A percentile compares a stretch with the other conserved stretches of the same genome.
phyloP scores from a whole-genome alignment of 2,113 vertebrate species.

The Apodemus speciosus region DNA sequence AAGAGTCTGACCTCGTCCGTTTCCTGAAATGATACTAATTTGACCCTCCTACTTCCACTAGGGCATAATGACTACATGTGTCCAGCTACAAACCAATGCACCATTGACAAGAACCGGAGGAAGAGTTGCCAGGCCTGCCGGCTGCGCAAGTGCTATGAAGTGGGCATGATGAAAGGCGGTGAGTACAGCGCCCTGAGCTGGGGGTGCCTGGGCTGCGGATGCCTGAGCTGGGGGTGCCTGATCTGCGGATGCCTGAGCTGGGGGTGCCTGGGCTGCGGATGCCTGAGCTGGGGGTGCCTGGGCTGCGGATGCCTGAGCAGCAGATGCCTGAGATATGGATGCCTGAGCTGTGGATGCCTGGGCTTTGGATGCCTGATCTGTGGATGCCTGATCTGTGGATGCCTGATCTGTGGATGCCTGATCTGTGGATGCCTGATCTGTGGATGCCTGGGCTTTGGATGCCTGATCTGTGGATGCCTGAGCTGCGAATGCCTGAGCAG shows the following conservation, averaged over 20 bases:
- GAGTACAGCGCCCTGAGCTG: conserved; percentile 71
- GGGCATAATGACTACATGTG: conserved; percentile 99
- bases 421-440: no score
- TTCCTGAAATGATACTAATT: conserved; percentile 43
- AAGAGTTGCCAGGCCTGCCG: conserved; percentile 99
- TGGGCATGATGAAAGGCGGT: conserved; percentile 99
- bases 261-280: fast-evolving
- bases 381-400: no score
- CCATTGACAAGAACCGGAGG: conserved; percentile 98
- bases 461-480: no score
- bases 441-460: no score
- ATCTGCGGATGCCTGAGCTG: no score
- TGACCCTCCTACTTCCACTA: conserved; percentile 81
- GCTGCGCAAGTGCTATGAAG: conserved; percentile 98
- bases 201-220: fast-evolving
- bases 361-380: no score
- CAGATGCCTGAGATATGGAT: no score
- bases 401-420: no score
- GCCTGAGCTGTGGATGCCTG: no score
- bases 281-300: no score
- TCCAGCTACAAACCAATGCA: conserved; percentile 99
- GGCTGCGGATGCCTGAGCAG: no score
- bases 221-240: no score
- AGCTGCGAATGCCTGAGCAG: neutral
- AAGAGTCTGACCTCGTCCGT: neutral